Conservation (phyloP, 2,113 vertebrate genomes). For the Engystomops pustulosus region DNA sequence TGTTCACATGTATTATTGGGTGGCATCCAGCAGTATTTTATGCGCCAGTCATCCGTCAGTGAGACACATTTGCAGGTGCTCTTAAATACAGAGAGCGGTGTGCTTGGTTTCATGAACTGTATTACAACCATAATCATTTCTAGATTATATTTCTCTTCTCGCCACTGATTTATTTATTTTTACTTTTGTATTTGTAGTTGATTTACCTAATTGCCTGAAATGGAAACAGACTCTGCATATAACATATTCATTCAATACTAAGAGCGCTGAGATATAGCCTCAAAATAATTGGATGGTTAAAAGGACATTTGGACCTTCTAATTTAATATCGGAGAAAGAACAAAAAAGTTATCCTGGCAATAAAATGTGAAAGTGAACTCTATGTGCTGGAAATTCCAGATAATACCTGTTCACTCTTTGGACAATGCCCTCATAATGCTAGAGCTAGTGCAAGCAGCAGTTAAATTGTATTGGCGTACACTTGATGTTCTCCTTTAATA, state of each 20-base stretch:
- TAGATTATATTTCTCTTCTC: constrained; percentile 5
- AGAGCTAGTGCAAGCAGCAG: constrained; percentile 65
- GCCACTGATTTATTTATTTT: neutral
- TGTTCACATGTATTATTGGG: neutral
- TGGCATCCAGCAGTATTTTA: constrained; percentile 4
- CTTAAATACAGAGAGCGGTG: neutral
- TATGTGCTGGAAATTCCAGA: constrained; percentile 58
- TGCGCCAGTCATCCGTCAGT: neutral
- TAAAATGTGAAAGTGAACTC: constrained; percentile 51
- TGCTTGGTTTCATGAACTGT: neutral
- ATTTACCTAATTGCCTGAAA: constrained; percentile 13
- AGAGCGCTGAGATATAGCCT: neutral
- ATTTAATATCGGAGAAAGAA: constrained; percentile 5
- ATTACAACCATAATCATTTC: constrained; percentile 32
- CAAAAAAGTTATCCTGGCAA: constrained; percentile 52
- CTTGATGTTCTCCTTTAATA: constrained; percentile 84
- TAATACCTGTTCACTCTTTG: constrained; percentile 56
- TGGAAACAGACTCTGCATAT: neutral
- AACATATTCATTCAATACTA: neutral
- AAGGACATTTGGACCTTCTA: neutral
- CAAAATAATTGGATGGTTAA: constrained; percentile 7
- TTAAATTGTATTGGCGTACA: constrained; percentile 76
- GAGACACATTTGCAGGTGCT: neutral
- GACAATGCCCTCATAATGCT: constrained; percentile 65
- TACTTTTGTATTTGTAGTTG: neutral